Conservation (phyloP, 2,113 vertebrate genomes). For the Atlantisia rogersi region DNA sequence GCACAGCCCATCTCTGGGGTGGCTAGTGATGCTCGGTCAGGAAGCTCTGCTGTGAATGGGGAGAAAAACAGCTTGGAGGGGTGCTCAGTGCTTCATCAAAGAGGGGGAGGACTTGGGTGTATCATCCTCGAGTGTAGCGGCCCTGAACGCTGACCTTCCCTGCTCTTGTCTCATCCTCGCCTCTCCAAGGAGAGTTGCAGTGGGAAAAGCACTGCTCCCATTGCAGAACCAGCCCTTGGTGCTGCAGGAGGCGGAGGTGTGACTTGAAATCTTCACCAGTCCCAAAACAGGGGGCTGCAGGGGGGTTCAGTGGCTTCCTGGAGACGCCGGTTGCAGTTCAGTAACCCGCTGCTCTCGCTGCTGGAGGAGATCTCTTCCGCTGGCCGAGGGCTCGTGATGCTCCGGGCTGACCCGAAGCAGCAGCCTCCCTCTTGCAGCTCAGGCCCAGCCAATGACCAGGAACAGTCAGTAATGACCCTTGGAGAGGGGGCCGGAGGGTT, state of each 20-base stretch:
- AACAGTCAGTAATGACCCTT: background rate
- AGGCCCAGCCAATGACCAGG: rapidly evolving
- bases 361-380: background rate
- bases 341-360: background rate
- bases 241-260: background rate
- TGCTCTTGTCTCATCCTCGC: background rate
- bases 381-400: background rate
- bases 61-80: background rate
- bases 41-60: background rate
- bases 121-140: background rate
- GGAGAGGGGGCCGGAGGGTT: background rate
- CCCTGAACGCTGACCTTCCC: rapidly evolving
- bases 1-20: background rate
- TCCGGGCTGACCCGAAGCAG: background rate
- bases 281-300: background rate
- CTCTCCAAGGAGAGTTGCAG: background rate
- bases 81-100: background rate
- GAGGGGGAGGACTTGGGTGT: background rate
- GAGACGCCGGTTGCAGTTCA: rapidly evolving
- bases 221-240: background rate
- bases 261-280: background rate
- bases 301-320: background rate
- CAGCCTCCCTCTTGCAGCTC: background rate
- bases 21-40: background rate
- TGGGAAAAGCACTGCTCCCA: background rate